phyloP scores from a whole-genome alignment of 2,797 vertebrate genomes.

The Poeciliopsis infans region DNA sequence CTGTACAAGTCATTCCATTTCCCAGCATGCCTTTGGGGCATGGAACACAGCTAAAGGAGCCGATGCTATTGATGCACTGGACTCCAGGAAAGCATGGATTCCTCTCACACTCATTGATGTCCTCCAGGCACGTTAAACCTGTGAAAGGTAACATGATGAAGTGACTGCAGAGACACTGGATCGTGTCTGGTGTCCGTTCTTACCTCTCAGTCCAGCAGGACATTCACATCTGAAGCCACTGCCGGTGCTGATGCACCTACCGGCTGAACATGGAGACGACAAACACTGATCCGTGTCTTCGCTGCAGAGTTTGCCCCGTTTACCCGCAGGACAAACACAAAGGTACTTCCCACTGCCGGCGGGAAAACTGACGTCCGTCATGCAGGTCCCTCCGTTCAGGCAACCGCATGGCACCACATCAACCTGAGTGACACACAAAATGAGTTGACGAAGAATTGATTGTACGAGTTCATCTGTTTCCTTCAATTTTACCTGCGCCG shows the following conservation, averaged over 20 bases:
- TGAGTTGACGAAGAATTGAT: not conserved
- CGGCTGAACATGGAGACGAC: slow-evolving; percentile 65
- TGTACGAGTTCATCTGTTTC: not conserved
- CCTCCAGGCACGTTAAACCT: slow-evolving; percentile 80
- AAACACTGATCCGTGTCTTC: slow-evolving; percentile 67
- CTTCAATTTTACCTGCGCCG: slow-evolving; percentile 68
- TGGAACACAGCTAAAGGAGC: slow-evolving; percentile 79
- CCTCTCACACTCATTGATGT: slow-evolving; percentile 82
- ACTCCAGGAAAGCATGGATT: slow-evolving; percentile 79
- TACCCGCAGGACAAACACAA: slow-evolving; percentile 80
- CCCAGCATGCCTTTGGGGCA: slow-evolving; percentile 82
- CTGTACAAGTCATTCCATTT: slow-evolving; percentile 78
- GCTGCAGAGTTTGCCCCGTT: slow-evolving; percentile 77
- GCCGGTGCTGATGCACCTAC: slow-evolving; percentile 63
- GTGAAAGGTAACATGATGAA: not conserved
- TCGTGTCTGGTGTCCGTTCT: not conserved
- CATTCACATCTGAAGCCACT: slow-evolving; percentile 74
- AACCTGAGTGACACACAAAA: slow-evolving; percentile 64
- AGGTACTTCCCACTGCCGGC: slow-evolving; percentile 85
- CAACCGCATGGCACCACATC: slow-evolving; percentile 81
- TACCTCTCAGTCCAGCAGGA: slow-evolving; percentile 77
- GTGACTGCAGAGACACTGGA: not conserved
- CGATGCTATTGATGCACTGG: slow-evolving; percentile 79
- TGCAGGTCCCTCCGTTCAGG: slow-evolving; percentile 76
- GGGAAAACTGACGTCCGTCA: slow-evolving; percentile 82